Percentiles rank a stretch among this genome's conserved stretches.
Evolutionary conservation across 64 coral and sea anemone genomes (phyloP).

Genomic region (Stichodactyla helianthus): DNA sequence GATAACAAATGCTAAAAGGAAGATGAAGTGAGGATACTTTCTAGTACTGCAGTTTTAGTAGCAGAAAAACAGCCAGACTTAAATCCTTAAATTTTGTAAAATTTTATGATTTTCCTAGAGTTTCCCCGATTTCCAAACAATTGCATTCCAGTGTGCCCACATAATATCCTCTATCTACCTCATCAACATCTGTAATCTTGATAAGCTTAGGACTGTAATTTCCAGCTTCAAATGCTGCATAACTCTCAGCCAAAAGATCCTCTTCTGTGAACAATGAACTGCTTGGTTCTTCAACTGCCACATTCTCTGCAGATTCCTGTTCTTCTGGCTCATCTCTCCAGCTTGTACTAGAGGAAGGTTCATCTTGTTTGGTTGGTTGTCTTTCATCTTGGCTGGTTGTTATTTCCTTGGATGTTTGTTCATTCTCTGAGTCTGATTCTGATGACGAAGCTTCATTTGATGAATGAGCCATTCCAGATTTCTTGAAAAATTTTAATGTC

Average conservation of each 20-base stretch:
- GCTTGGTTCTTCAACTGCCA: not conserved
- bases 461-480: slow-evolving; percentile 38
- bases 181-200: slow-evolving; percentile 76
- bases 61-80: too few species aligned
- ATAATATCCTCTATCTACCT: slow-evolving; percentile 27
- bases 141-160: too few species aligned
- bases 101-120: too few species aligned
- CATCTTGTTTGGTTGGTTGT: slow-evolving; percentile 12
- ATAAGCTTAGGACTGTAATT: slow-evolving; percentile 88
- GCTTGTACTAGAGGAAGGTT: not conserved
- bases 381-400: not conserved
- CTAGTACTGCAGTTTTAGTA: too few species aligned
- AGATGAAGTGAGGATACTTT: too few species aligned
- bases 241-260: slow-evolving; percentile 86
- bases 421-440: slow-evolving; percentile 31
- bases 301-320: not conserved
- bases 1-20: too few species aligned
- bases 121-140: too few species aligned
- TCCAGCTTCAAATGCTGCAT: slow-evolving; percentile 85
- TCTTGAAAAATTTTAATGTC: slow-evolving; percentile 10
- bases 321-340: slow-evolving; percentile 31
- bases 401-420: not conserved
- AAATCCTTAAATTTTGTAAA: too few species aligned
- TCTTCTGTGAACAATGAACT: slow-evolving; percentile 74
- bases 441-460: slow-evolving; percentile 53